These are phyloP conservation scores for Falcaria lacertinaria DNA, from an alignment of 2,888 invertebrate genomes.

Conservation along the genomic window DNA sequence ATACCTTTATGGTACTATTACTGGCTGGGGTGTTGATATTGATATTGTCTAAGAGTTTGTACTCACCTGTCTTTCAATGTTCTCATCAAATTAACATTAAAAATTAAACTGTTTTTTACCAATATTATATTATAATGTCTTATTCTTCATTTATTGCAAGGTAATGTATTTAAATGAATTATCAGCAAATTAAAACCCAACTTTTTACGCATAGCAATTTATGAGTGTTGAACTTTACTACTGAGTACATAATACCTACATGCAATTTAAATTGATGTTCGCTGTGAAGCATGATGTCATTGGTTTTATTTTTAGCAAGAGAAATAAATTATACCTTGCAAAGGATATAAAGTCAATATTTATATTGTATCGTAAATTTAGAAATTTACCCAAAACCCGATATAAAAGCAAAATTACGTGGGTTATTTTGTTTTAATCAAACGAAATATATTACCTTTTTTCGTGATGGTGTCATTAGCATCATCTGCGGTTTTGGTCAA, in stretches of 20 bases:
- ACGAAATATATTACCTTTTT: background rate
- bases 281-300: background rate
- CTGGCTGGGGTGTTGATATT: too few relatives aligned
- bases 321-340: background rate
- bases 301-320: background rate
- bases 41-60: too few relatives aligned
- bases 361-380: background rate
- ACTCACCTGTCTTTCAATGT: too few relatives aligned
- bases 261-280: background rate
- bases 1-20: too few relatives aligned
- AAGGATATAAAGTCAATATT: background rate
- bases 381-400: too few relatives aligned
- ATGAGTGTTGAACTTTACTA: background rate
- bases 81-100: too few relatives aligned
- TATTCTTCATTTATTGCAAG: background rate
- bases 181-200: slow-evolving; percentile 11
- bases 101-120: too few relatives aligned
- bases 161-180: slow-evolving; percentile 9
- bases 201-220: background rate
- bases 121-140: too few relatives aligned
- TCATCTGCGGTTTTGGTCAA: too few relatives aligned
- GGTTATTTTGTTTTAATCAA: background rate
- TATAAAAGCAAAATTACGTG: background rate
- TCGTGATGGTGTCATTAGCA: too few relatives aligned
- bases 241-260: background rate